Evolutionary conservation across 2,797 vertebrate species (phyloP).

Genomic region (Molossus alvarezi): DNA sequence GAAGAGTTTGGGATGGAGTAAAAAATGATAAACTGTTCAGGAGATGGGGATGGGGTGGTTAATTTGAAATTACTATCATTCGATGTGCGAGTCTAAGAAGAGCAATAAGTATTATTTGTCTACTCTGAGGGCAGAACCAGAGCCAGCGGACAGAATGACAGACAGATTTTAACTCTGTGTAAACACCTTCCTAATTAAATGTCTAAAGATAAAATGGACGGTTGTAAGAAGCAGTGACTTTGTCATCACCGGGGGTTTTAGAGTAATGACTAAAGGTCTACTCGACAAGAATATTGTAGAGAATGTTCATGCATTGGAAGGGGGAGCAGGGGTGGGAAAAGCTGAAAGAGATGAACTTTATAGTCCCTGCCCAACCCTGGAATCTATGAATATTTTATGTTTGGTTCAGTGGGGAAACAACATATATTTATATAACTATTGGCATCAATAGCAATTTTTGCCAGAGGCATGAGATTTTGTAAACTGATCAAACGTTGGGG

Average conservation of each 20-base stretch:
- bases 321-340: no score
- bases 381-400: conserved; percentile 52
- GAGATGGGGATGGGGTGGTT: not conserved
- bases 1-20: not conserved
- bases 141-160: not conserved
- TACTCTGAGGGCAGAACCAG: conserved; percentile 37
- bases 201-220: conserved; percentile 51
- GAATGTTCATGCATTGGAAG: not conserved
- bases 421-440: not conserved
- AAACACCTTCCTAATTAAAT: conserved; percentile 59
- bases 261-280: conserved; percentile 28
- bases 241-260: conserved; percentile 54
- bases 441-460: conserved; percentile 19
- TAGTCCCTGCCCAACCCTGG: not conserved
- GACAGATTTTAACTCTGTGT: conserved; percentile 32
- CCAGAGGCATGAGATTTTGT: conserved; percentile 34
- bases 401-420: conserved; percentile 34
- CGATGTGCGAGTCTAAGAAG: not conserved
- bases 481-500: not conserved
- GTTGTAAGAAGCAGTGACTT: conserved; percentile 43
- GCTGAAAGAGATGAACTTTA: not conserved
- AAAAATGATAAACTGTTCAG: not conserved
- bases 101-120: conserved; percentile 38
- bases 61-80: conserved; percentile 34
- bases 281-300: conserved; percentile 40